Base-by-base conservation (phyloP, 2,113 vertebrate species). In the Phaethon lepturus region DNA sequence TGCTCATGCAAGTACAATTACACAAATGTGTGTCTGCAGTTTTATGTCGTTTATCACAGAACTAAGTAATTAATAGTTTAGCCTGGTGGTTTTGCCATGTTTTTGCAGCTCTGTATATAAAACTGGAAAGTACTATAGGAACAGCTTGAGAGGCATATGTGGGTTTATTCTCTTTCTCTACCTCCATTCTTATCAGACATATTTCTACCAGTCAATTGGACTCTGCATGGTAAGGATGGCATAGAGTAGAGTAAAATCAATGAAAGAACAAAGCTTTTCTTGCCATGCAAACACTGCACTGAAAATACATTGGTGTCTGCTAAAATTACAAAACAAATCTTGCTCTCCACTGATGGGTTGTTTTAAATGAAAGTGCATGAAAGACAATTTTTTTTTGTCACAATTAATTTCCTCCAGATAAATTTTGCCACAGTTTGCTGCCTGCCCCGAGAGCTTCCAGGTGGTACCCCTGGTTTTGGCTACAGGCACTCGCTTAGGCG, bases 111-210 rank as follows among this genome's bases (percentile, higher is more conserved):
- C 40, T 76, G 15, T 84, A 35, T 75, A 56, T 78, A 72, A 68
- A 78, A 53, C 76, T 63, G 33, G 52, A 72, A 89, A 74, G 53
- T 81, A 87, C 40, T 50, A 29, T 29, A 90, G 49, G 87, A 95
- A 93, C 77, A 95, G 86, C 86, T 96, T 95, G 93, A 93, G 77
- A 95, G 62, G 60, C 94, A 89, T 91, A 86, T 81, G 82, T 95
- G 71, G 49, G 40, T 96, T 95, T 92, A 95, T 93, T 96, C 92
- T 29, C 29, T 78, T 52, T 86, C 0, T 0, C 81, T 96, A 60
- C 64, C 73, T 92, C 25, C 0, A 0, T 72, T 95, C 66, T 78
- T 64, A 38, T 89, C 79, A 92, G 64, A 10, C 53, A 12, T 91
- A 84, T 96, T 95, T 93, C 53, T 87, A 60, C 44, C 28, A 87